Evolutionary conservation across 2,888 invertebrate species (phyloP).

Genomic region (Ectropis crepuscularia): DNA sequence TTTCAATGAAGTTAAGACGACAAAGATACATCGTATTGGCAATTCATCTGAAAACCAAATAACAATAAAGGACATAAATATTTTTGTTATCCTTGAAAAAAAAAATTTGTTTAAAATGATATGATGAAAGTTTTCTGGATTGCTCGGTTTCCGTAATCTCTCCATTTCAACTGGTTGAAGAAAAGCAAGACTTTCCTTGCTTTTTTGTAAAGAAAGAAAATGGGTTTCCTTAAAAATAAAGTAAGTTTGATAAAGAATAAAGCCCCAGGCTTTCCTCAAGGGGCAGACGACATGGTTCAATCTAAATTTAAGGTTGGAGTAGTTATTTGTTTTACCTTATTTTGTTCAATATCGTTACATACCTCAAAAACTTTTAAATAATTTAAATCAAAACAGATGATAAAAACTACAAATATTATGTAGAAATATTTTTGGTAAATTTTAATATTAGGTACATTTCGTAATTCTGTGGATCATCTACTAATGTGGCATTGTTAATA

Average conservation of each 20-base stretch:
- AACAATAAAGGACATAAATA: neutral
- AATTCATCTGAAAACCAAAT: too few relatives aligned
- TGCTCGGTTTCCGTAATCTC: conserved; percentile 42
- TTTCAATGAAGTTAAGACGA: too few relatives aligned
- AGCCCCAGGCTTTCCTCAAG: conserved; percentile 56
- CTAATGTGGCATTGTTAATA: too few relatives aligned
- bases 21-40: too few relatives aligned
- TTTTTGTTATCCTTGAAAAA: conserved; percentile 7
- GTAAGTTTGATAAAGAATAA: conserved; percentile 63
- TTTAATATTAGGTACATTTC: too few relatives aligned
- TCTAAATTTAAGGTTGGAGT: conserved; percentile 60
- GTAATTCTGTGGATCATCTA: too few relatives aligned
- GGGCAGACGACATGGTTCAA: conserved; percentile 54
- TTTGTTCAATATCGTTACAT: conserved; percentile 46
- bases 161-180: conserved; percentile 38
- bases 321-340: conserved; percentile 55
- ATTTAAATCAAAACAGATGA: neutral
- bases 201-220: conserved; percentile 50
- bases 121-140: conserved; percentile 16
- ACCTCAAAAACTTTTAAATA: conserved; percentile 38
- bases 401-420: too few relatives aligned
- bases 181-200: conserved; percentile 19
- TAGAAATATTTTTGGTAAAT: too few relatives aligned
- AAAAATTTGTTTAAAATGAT: conserved; percentile 23
- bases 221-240: conserved; percentile 51